These are phyloP conservation scores for Cyclura pinguis DNA, from an alignment of 2,797 vertebrate species.

Conservation along the genomic window DNA sequence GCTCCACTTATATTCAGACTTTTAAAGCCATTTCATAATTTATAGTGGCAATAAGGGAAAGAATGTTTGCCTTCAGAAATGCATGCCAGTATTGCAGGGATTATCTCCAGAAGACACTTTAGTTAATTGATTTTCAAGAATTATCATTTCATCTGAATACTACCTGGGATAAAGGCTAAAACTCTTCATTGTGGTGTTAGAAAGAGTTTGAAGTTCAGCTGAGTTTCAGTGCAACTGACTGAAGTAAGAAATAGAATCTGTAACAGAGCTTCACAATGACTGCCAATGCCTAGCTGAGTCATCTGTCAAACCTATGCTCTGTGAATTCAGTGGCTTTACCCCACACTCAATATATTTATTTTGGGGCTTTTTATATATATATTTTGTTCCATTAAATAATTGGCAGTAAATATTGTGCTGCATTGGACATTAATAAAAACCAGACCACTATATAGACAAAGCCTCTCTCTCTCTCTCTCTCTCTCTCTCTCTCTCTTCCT, in stretches of 20 bases:
- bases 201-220: background rate
- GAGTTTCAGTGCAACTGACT: constrained; percentile 27
- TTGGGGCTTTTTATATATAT: constrained; percentile 23
- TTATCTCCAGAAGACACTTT: constrained; percentile 27
- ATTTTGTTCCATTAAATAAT: constrained; percentile 62
- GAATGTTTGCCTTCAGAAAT: constrained; percentile 49
- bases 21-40: constrained; percentile 54
- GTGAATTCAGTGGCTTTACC: constrained; percentile 16
- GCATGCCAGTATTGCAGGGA: constrained; percentile 8
- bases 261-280: constrained; percentile 1
- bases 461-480: constrained; percentile 32
- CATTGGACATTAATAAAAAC: constrained; percentile 65
- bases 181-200: constrained; percentile 17
- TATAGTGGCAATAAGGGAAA: constrained; percentile 24
- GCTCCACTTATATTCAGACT: constrained; percentile 41
- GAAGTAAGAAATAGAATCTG: background rate
- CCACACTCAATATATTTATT: constrained; percentile 34
- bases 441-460: constrained; percentile 53
- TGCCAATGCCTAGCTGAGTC: background rate
- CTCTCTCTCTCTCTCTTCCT: background rate
- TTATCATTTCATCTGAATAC: constrained; percentile 20
- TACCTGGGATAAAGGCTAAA: background rate
- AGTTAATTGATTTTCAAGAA: constrained; percentile 49
- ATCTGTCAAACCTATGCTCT: background rate
- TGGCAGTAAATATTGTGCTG: constrained; percentile 46